These are phyloP conservation scores for Euwallacea similis DNA, from an alignment of 1,140 invertebrate genomes.

Conservation along the genomic window DNA sequence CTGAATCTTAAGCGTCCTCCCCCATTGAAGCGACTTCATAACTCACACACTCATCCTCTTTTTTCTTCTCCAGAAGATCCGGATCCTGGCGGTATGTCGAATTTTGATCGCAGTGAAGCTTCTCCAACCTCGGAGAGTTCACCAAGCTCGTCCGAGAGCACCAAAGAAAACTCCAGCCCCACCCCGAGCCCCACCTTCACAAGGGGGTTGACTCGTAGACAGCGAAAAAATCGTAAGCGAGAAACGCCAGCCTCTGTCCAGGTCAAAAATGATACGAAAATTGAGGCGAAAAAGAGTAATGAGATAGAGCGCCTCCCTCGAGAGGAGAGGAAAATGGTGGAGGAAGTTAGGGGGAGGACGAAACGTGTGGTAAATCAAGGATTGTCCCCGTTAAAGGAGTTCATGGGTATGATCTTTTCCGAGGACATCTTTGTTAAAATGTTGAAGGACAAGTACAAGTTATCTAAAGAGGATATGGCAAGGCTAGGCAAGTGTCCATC, in stretches of 20 bases:
- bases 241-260: background rate
- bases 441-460: constrained; percentile 9
- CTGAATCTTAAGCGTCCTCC: constrained; percentile 28
- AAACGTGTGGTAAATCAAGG: constrained; percentile 9
- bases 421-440: constrained; percentile 1
- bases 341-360: background rate
- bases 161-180: constrained; percentile 48
- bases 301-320: background rate
- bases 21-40: background rate
- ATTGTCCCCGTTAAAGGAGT: constrained; percentile 47
- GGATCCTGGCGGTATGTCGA: constrained; percentile 49
- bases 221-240: constrained; percentile 42
- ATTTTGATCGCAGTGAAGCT: background rate
- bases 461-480: constrained; percentile 48
- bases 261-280: constrained; percentile 31
- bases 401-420: constrained; percentile 37
- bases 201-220: constrained; percentile 43
- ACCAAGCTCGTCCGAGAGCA: constrained; percentile 46
- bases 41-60: background rate
- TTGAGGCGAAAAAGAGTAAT: background rate
- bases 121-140: constrained; percentile 7
- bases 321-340: background rate
- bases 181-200: constrained; percentile 39
- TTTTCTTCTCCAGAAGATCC: constrained; percentile 53
- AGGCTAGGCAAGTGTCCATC: constrained; percentile 51